Base-by-base conservation (phyloP, 53 echinoderm and acorn worm species). In the Temnopleurus reevesii region DNA sequence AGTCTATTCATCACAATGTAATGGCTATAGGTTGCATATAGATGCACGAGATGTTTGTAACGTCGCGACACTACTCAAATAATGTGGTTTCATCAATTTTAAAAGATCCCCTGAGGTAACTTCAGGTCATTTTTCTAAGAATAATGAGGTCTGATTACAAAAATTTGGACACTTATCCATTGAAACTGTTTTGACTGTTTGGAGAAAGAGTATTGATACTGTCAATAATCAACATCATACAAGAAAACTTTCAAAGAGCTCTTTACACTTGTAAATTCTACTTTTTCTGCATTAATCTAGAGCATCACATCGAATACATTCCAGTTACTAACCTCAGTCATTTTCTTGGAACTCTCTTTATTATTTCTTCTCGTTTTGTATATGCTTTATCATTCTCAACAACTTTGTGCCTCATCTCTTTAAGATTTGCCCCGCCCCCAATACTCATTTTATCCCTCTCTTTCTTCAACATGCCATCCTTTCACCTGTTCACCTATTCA, bases 51-150 rank as follows among this genome's bases (percentile, higher is more conserved):
- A 47, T n/a, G 49, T n/a, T 28, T 27, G 46, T 28, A 47, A 46
- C 28, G 5, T 45, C 29, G 6, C 18, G 47, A 49, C 49, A 79
- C 79, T 47, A 79, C 30, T 49, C 79, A 79, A 79, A 79, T 79
- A 79, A 28, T 49, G 71, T 41, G 71, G 71, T 71, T 71, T 71
- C n/a, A 36, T 21, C 12, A 4, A 41, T 71, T 38, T 71, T 41
- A n/a, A 33, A 41, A 3, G n/a, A 38, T 71, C 71, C 9, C 19
- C 21, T 41, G 41, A 43, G 71, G 71, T 71, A 71, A 71, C 71
- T 71, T 21, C 21, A 18, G 71, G 71, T 71, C 71, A 41, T 41
- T 41, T 38, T 71, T 21, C n/a, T 21, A 8, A 21, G n/a, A 41
- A 63, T 71, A 19, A n/a, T 21, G 41, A 18, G 71, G 23, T 71